Evolutionary conservation across 2,888 invertebrate genomes (phyloP), one percentile per base, ranked within the genome.

Genomic region (Pseudococcus viburni): DNA sequence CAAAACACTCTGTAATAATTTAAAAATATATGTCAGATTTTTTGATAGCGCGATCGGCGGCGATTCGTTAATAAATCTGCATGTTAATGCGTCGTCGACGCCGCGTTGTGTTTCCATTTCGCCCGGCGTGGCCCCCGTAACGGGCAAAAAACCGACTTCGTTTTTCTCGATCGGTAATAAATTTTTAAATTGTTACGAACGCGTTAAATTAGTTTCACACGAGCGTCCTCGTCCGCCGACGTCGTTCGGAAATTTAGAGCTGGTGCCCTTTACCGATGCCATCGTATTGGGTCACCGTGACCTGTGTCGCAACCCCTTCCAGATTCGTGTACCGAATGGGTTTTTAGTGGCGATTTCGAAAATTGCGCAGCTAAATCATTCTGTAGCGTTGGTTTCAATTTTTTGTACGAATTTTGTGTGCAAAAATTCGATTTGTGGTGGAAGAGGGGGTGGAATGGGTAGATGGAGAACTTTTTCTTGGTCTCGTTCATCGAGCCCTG

Each of bases 31-130:
- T 15, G 73, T 73, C 73, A 73, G 33, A 64, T 73, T 73, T 73
- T 73, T 73, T 33, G 73, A 73, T 73, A 73, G 64, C 19, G 33
- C 73, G 73, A 73, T 73, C 33, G 33, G 33, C 73, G 73, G 73
- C 73, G 33, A 73, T 73, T 73, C 33, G 73, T 73, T 73, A 73
- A 73, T 73, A 73, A 73, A 73, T 73, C 73, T 73, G 73, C 73
- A 73, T 73, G 73, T 73, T 73, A 73, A 73, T 73, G 73, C 73
- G 73, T 33, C 73, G 33, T 17, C 73, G 17, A 15, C 26, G 68
- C 26, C 9, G 8, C 68, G 22, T 51, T 4, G 55, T n/a, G 22
- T 64, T 64, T 64, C 22, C 1, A 64, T 1, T 11, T 22, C 12
- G 64, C 8, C 9, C 7, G 22, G 5, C 59, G 1, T 7, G 5